A percentile compares a stretch with the other conserved stretches of the same genome.
Conservation (phyloP, 1,140 invertebrate genomes). For the Papilio dardanus region DNA sequence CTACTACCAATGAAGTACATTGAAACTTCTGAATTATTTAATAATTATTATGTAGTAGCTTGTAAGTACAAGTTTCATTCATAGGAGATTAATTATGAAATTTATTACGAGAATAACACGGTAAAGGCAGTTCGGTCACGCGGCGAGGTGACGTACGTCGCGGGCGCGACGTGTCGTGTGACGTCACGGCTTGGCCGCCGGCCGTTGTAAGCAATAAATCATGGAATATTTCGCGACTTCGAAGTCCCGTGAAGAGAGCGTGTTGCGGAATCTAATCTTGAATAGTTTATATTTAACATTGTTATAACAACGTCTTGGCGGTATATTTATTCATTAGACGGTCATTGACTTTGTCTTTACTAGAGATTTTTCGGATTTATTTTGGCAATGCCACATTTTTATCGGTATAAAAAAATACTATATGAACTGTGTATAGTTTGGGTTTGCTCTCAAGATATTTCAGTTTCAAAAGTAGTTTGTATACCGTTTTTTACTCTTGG, state of each 20-base stretch:
- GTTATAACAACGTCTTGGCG: conserved; percentile 34
- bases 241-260: conserved; percentile 40
- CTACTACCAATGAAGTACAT: too few relatives aligned
- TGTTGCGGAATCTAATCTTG: conserved; percentile 43
- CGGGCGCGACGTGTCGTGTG: conserved; percentile 54
- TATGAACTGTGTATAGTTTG: too few relatives aligned
- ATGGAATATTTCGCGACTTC: conserved; percentile 48
- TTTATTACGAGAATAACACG: conserved; percentile 40
- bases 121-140: conserved; percentile 45
- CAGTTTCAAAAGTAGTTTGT: neutral
- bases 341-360: conserved; percentile 41
- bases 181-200: conserved; percentile 47
- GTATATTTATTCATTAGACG: conserved; percentile 41
- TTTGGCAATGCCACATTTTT: neutral
- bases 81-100: conserved; percentile 33
- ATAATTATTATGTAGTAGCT: neutral
- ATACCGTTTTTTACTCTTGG: neutral
- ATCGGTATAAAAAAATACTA: too few relatives aligned
- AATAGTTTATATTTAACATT: conserved; percentile 43
- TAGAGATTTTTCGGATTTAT: neutral
- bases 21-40: neutral
- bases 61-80: conserved; percentile 31
- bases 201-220: conserved; percentile 49
- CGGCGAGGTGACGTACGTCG: conserved; percentile 46
- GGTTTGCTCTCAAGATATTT: too few relatives aligned